Evolutionary conservation across 2,113 vertebrate genomes (phyloP).

Genomic region (Scopus umbretta): DNA sequence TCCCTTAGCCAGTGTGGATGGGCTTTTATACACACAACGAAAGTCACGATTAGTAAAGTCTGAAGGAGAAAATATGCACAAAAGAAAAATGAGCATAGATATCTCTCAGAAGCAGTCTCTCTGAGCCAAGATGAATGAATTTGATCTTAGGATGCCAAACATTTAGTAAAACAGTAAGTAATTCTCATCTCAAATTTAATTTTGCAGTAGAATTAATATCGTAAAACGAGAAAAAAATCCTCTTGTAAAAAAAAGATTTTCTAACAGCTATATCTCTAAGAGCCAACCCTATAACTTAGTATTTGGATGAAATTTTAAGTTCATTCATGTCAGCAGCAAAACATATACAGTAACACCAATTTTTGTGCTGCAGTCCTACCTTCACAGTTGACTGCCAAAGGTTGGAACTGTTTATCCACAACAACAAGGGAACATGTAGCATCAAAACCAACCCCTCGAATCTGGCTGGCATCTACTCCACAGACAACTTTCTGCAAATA

Average conservation of each 20-base stretch:
- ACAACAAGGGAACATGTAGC: constrained; percentile 94
- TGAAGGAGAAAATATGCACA: background rate
- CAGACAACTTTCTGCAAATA: constrained; percentile 78
- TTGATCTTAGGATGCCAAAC: background rate
- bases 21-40: background rate
- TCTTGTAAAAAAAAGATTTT: background rate
- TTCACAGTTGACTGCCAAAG: constrained; percentile 83
- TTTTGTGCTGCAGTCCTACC: constrained; percentile 66
- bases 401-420: constrained; percentile 82
- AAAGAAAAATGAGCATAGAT: background rate
- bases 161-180: background rate
- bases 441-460: constrained; percentile 91
- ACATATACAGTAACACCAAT: background rate
- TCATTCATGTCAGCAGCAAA: background rate
- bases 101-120: background rate
- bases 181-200: background rate
- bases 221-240: background rate
- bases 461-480: constrained; percentile 65
- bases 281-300: background rate
- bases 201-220: background rate
- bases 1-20: background rate
- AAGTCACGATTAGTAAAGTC: background rate
- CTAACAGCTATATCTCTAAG: background rate
- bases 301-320: background rate
- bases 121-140: background rate